Base-by-base conservation (phyloP, 2,797 vertebrate species). In the Garrulus glandarius region DNA sequence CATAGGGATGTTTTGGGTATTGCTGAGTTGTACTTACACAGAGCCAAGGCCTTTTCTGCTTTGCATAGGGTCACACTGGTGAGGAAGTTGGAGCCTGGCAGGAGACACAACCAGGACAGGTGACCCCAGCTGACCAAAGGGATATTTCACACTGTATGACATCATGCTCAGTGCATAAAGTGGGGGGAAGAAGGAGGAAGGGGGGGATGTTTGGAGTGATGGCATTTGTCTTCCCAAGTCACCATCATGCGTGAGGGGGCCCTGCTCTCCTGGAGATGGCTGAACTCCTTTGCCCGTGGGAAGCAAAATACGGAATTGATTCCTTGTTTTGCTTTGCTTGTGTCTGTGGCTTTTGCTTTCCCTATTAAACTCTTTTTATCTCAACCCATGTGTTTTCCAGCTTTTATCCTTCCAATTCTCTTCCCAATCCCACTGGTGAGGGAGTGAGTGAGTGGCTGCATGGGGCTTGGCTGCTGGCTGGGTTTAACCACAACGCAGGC, bases 211-310 rank as follows among this genome's bases (percentile, higher is more conserved):
- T 82, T 60, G 27, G 9, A 55, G 36, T 37, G 47, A 49, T 68
- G 36, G 8, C 2, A 0, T 61, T 82, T 43, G 32, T 39, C 26
- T 82, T 75, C 41, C 32, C 6, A 29, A 29, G 19, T 63, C 57
- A 24, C 16, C 0, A 1, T 49, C n/a, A 21, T 1, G 3, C 10
- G 15, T 43, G 49, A 61, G 43, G 14, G 6, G 67, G 14, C 23
- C 8, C 19, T 43, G 36, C 22, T 69, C 6, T 69, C 23, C 56
- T 49, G 49, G 26, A 32, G 32, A 21, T 49, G 36, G 13, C 47
- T 68, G 55, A 68, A 43, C 19, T 32, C 41, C 69, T 29, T 11
- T 47, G 11, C 47, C 32, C 19, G 10, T 13, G 18, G 41, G 34
- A 88, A 36, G 30, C 20, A 56, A 47, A 64, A 6, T 22, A 61